Evolutionary conservation across 2,888 invertebrate species (phyloP), one percentile per base, ranked within the genome.

Genomic region (Notodonta ziczac): DNA sequence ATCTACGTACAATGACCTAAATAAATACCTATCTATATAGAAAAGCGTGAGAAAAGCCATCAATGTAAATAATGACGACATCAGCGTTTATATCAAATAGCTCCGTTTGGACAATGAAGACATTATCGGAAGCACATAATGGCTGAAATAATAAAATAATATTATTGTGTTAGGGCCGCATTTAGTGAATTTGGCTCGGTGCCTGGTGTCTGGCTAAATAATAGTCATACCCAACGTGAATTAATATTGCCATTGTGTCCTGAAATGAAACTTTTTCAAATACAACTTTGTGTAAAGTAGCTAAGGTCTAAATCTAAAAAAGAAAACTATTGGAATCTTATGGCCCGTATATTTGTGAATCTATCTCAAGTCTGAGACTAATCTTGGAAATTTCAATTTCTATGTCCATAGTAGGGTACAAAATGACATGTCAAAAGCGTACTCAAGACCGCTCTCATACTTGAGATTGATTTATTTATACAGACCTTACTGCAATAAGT

Each of bases 91-190:
- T 24, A 14, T 35, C 14, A 35, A 46, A 48, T 60, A 48, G 9
- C 55, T 58, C 59, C 57, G 40, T 55, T 55, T 55, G 35, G 24
- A 62, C 60, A 66, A 70, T 61, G 67, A 63, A 65, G 62, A 65
- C 67, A 72, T 76, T 76, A 77, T 77, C 69, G 72, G 70, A 61
- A 65, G 63, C 63, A 60, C 70, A 69, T 77, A 75, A 78, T 74
- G 78, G 78, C 80, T 80, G 77, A 80, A 84, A 81, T 81, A 86
- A 83, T 82, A 81, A 77, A 73, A 80, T 84, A 82, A 82, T 84
- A 82, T 88, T 85, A 84, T 87, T 79, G 74, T 80, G 85, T 80
- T 79, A 80, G 75, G 72, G 76, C 77, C 73, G 69, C 78, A 77
- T 81, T 83, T 82, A 75, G 67, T 70, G 72, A 64, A 71, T 76